Evolutionary conservation across 2,797 vertebrate genomes (phyloP).

Genomic region (Pelodytes ibericus): DNA sequence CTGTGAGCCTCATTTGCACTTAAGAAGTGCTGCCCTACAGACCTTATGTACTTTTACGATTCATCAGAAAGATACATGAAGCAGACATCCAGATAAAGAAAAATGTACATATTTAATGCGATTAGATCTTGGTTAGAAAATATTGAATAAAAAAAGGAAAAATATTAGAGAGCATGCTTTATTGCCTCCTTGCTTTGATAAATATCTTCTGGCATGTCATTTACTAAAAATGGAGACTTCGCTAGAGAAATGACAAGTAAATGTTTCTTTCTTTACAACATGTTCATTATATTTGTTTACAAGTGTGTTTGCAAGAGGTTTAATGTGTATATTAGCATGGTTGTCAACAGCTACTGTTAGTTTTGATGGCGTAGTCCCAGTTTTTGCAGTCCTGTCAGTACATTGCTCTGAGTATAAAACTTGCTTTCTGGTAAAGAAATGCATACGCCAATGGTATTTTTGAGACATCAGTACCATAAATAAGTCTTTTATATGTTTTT

Average conservation of each 20-base stretch:
- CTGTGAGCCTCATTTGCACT: slow-evolving; percentile 79
- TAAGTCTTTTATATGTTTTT: too few species aligned
- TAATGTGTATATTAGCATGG: not conserved
- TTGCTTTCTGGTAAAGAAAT: too few species aligned
- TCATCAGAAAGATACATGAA: slow-evolving; percentile 81
- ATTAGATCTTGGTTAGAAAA: slow-evolving; percentile 79
- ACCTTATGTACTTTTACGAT: slow-evolving; percentile 82
- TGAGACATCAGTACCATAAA: too few species aligned
- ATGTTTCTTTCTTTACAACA: slow-evolving; percentile 61
- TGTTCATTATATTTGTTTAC: too few species aligned
- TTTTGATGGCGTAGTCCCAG: too few species aligned
- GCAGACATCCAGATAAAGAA: slow-evolving; percentile 74
- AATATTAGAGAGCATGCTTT: slow-evolving; percentile 79
- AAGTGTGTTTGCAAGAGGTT: not conserved
- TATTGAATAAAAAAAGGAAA: slow-evolving; percentile 75
- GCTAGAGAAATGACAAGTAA: slow-evolving; percentile 65
- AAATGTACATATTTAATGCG: slow-evolving; percentile 84
- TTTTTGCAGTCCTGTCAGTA: too few species aligned
- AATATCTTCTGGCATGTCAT: slow-evolving; percentile 81
- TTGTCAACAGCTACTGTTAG: too few species aligned
- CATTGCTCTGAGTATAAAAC: too few species aligned
- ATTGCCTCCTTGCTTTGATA: slow-evolving; percentile 78
- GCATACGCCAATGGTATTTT: too few species aligned
- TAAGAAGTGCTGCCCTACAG: slow-evolving; percentile 78
- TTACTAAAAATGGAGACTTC: slow-evolving; percentile 77